These are phyloP conservation scores for Sebastes ruberrimus DNA, from an alignment of 2,797 vertebrate genomes.

Conservation along the genomic window DNA sequence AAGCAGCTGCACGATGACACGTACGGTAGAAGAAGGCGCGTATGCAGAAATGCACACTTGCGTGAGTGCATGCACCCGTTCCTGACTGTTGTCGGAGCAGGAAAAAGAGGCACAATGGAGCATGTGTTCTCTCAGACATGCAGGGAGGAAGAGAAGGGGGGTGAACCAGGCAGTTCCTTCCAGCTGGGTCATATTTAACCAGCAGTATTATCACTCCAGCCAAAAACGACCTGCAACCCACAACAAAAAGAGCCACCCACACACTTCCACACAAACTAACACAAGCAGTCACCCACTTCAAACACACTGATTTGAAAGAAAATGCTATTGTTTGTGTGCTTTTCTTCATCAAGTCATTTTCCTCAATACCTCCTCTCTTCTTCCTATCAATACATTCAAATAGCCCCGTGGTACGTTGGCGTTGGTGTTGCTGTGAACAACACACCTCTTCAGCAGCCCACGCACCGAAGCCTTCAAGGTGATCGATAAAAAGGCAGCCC, in stretches of 20 bases:
- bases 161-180: constrained; percentile 60
- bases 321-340: not conserved
- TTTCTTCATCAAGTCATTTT: not conserved
- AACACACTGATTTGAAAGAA: not conserved
- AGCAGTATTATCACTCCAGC: constrained; percentile 41
- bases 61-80: constrained; percentile 40
- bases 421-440: not conserved
- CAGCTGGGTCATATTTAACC: constrained; percentile 80
- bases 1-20: not conserved
- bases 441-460: constrained; percentile 19
- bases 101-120: constrained; percentile 62
- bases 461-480: constrained; percentile 8
- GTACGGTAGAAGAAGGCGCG: not conserved
- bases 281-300: not conserved
- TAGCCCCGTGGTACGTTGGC: not conserved
- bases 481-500: constrained; percentile 54
- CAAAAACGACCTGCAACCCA: constrained; percentile 46
- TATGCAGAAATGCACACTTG: constrained; percentile 34
- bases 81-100: constrained; percentile 39
- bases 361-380: not conserved
- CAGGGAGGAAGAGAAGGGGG: constrained; percentile 55
- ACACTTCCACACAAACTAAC: constrained; percentile 1
- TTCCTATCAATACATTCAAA: constrained; percentile 17
- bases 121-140: constrained; percentile 67
- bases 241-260: constrained; percentile 12